phyloP scores from a whole-genome alignment of 2,113 vertebrate species.

The Narcine bancroftii region DNA sequence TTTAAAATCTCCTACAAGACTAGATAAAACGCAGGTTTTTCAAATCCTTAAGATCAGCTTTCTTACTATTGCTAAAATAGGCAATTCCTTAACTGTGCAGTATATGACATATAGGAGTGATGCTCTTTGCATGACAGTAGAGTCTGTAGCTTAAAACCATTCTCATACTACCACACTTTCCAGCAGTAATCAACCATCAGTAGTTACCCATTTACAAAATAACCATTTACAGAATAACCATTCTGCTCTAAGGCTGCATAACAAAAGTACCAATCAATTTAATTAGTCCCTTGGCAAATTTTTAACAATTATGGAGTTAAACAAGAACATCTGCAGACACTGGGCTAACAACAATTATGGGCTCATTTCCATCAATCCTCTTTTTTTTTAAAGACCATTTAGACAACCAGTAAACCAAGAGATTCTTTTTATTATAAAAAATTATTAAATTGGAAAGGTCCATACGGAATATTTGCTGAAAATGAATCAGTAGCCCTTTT shows the following conservation, averaged over 20 bases:
- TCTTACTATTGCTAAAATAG: background rate
- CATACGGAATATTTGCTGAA: background rate
- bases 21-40: background rate
- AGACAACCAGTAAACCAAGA: background rate
- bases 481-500: background rate
- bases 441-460: background rate
- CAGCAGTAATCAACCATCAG: background rate
- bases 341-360: conserved; percentile 2
- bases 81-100: too few species aligned
- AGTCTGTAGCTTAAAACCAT: conserved; percentile 11
- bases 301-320: conserved; percentile 23
- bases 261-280: background rate
- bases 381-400: background rate
- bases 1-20: too few species aligned
- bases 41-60: background rate
- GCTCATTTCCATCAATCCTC: background rate
- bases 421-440: too few species aligned
- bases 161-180: background rate
- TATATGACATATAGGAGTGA: background rate
- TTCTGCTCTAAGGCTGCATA: background rate
- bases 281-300: background rate
- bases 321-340: too few species aligned
- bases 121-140: background rate
- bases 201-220: background rate
- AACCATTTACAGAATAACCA: too few species aligned